Evolutionary conservation across 2,113 vertebrate genomes (phyloP), one percentile per base, ranked within the genome.

Genomic region (Gila orcuttii): DNA sequence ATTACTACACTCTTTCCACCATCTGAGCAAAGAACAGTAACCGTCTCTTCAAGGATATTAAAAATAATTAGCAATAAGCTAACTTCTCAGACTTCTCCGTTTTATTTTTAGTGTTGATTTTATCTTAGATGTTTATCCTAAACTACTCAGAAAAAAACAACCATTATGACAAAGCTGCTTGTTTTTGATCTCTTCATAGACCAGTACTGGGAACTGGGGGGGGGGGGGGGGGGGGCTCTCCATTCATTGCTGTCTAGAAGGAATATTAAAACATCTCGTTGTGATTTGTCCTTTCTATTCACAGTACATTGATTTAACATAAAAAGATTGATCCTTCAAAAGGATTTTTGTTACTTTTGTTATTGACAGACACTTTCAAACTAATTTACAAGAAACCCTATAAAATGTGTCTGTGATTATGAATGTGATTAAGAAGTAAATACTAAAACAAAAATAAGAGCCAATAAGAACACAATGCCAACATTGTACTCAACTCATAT

Each of bases 401-500:
- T 45, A 74, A 12, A 74, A 74, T n/a, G 9, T 47, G 39, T 45
- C 36, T 47, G 39, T 74, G 68, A 71, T 71, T 71, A 39, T 1
- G 2, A 71, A 57, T 57, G 6, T 21, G 55, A 57, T 21, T 7
- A 21, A 57, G 19, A 28, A 17, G 7, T 52, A 19, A 31, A 52
- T 76, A 17, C 12, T 31, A 31, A 76, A 52, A 75, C 42, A 15
- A 75, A 75, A 42, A 59, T 42, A 79, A 79, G 77, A 39, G 23
- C 6, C 57, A 62, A 64, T 45, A 62, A 62, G 15, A 79, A 57
- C 55, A 47, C 23, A 47, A 25, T 28, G 39, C 42, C 79, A 81
- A 81, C 15, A 47, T 23, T 64, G n/a, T 31, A 28, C 73, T 47
- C 5, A 74, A 69, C 15, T 71, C 64, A 7, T 68, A 68, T 68